Base-by-base conservation (phyloP, 2,113 vertebrate genomes). In the Phylloscopus trochiloides region DNA sequence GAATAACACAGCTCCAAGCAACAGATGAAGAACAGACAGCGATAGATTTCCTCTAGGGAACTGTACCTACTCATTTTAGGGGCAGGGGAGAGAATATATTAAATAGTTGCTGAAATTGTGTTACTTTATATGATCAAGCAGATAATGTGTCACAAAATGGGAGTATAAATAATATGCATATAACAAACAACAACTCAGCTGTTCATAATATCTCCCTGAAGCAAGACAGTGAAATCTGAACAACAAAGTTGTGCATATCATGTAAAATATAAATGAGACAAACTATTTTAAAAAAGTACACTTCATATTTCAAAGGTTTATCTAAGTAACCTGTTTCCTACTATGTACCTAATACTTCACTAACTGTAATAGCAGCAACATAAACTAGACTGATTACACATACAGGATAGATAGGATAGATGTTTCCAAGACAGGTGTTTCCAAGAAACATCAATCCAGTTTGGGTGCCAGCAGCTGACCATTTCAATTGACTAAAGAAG, bases 211-310 rank as follows among this genome's bases (percentile, higher is more conserved):
- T 61, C 43, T 85, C 59, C 87, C 92, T 81, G 61, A 73, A 94
- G 79, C 14, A 5, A 91, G 54, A 81, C 40, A 59, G 32, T 68
- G 57, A 80, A 87, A 91, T 89, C 54, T 66, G 51, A 92, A 52
- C 55, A 91, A 89, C 6, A 13, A 72, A 84, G 71, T 38, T 50
- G 32, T 74, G 38, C 65, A 17, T 54, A 71, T 74, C 36, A 51
- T 51, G 61, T 71, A 63, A 94, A 92, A 91, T 77, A 95, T 57
- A 92, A 94, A 71, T 68, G 48, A 94, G 80, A 77, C 32, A 95
- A 94, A 74, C 48, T 92, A 85, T 50, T 93, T 86, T 88, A 90
- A 80, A 84, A 45, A 50, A 76, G 63, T 58, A 28, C 26, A 38
- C 62, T 93, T 86, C 48, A 51, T 17, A 72, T 92, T 92, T 90